Percentiles rank a stretch among this genome's conserved stretches.
These are phyloP conservation scores for Upupa epops DNA, from an alignment of 2,113 vertebrate genomes.

Conservation along the genomic window DNA sequence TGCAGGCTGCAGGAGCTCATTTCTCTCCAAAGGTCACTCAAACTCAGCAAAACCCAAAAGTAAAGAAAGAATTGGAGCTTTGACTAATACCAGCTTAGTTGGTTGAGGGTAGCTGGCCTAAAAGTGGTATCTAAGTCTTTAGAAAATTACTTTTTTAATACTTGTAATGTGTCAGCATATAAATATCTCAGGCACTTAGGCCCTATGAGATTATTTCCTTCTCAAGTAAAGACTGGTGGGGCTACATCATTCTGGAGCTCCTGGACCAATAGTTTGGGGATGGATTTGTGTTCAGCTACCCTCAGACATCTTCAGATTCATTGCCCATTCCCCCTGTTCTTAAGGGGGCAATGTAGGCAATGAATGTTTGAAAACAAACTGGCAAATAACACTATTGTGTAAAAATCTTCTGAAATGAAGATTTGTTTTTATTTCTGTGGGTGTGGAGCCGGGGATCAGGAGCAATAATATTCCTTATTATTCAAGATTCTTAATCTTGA, in stretches of 20 bases:
- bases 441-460: neutral
- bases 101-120: neutral
- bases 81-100: neutral
- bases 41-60: neutral
- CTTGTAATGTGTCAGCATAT: neutral
- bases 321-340: neutral
- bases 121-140: neutral
- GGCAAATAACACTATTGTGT: neutral
- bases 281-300: neutral
- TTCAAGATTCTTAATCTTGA: neutral
- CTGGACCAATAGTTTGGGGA: neutral
- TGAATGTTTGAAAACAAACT: neutral
- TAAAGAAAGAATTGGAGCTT: neutral
- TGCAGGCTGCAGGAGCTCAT: fast-evolving
- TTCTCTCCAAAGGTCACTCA: neutral
- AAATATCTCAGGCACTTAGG: neutral
- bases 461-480: neutral
- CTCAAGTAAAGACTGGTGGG: neutral
- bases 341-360: neutral
- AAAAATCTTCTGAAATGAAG: neutral
- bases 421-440: slow-evolving; percentile 20
- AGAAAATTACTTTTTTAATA: neutral
- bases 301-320: neutral
- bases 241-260: neutral
- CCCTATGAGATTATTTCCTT: neutral